phyloP scores from a whole-genome alignment of 30 jellyfish, hydroid and myxozoan species.

The Cassiopea andromeda region DNA sequence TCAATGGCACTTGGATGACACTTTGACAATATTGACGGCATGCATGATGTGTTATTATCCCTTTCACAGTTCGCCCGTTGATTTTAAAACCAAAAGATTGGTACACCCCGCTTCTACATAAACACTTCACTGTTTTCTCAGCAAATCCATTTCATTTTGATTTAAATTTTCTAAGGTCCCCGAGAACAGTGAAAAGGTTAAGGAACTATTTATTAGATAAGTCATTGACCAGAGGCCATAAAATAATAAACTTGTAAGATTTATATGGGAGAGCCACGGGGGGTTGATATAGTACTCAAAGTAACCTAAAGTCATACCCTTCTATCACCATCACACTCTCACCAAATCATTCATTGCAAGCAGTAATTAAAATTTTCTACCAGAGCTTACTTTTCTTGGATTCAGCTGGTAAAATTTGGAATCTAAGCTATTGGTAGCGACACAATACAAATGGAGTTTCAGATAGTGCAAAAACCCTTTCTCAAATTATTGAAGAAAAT shows the following conservation, averaged over 20 bases:
- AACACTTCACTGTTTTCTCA: slow-evolving; percentile 58
- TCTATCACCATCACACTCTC: too few relatives aligned
- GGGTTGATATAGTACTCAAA: neutral
- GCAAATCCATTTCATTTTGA: neutral
- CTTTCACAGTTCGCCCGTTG: slow-evolving; percentile 71
- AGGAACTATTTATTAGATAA: neutral
- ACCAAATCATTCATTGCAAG: too few relatives aligned
- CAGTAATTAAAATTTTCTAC: too few relatives aligned
- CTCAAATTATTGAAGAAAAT: too few relatives aligned
- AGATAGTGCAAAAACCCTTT: too few relatives aligned
- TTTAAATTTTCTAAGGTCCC: neutral
- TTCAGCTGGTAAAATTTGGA: too few relatives aligned
- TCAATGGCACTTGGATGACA: slow-evolving; percentile 63
- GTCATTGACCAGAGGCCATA: neutral
- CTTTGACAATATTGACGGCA: slow-evolving; percentile 74
- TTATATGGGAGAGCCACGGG: neutral
- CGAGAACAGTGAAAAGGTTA: neutral
- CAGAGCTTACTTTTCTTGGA: too few relatives aligned
- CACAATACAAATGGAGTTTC: too few relatives aligned
- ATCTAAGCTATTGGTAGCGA: too few relatives aligned
- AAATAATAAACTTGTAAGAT: neutral
- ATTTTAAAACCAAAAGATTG: slow-evolving; percentile 36
- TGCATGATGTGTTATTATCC: slow-evolving; percentile 59
- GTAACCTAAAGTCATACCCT: too few relatives aligned
- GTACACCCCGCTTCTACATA: slow-evolving; percentile 72